Evolutionary conservation across 2,113 vertebrate genomes (phyloP).

Genomic region (Austrofundulus limnaeus): DNA sequence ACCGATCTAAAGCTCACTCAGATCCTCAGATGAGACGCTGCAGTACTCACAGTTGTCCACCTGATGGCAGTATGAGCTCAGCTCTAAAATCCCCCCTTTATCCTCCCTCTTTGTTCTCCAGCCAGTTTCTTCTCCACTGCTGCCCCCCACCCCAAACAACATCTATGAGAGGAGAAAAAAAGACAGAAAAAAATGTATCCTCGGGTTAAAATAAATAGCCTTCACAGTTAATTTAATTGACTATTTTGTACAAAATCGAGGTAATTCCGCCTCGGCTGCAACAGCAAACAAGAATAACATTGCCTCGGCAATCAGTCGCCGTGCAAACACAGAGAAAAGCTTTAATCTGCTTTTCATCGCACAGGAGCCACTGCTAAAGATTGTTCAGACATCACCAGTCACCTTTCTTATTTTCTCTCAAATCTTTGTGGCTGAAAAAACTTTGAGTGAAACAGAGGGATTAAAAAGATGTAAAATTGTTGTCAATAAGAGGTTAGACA

Average conservation of each 20-base stretch:
- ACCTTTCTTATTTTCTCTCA: constrained; percentile 56
- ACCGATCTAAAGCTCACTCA: neutral
- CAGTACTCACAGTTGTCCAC: constrained; percentile 53
- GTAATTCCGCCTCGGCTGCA: constrained; percentile 76
- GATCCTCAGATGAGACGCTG: constrained; percentile 7
- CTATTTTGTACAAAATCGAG: constrained; percentile 82
- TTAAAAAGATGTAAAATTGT: constrained; percentile 25
- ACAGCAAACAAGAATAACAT: constrained; percentile 79
- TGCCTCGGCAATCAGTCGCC: constrained; percentile 67
- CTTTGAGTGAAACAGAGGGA: constrained; percentile 10
- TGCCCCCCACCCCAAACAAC: constrained; percentile 46
- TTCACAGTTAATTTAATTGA: constrained; percentile 85
- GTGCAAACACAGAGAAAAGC: constrained; percentile 61
- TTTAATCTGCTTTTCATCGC: constrained; percentile 68
- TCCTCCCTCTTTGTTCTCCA: constrained; percentile 78
- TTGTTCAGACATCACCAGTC: constrained; percentile 54
- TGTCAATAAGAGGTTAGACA: constrained; percentile 13
- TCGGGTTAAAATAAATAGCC: constrained; percentile 83
- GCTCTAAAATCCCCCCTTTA: constrained; percentile 27
- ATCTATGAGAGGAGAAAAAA: constrained; percentile 66
- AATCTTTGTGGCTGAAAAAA: constrained; percentile 30
- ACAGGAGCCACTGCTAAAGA: constrained; percentile 56
- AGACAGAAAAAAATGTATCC: constrained; percentile 75
- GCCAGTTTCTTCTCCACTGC: constrained; percentile 64
- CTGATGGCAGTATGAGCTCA: constrained; percentile 80